Evolutionary conservation across 1,140 invertebrate genomes (phyloP).

Genomic region (Anthonomus grandis): DNA sequence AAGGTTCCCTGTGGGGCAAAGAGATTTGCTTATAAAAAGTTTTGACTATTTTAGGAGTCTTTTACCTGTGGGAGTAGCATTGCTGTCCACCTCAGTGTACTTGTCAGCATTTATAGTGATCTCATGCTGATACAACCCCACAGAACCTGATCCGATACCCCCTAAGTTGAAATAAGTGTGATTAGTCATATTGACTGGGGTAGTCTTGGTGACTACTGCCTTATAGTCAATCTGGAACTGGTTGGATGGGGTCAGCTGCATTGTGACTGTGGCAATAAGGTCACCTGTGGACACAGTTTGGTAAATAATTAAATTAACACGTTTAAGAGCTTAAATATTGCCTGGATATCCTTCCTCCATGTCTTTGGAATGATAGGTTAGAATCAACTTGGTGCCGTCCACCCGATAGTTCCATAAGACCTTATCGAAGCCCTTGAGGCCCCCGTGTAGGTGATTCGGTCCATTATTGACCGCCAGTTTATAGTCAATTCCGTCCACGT

Average conservation of each 20-base stretch:
- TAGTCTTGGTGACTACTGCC: slow-evolving; percentile 71
- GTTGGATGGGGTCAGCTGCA: slow-evolving; percentile 69
- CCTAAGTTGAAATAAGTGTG: slow-evolving; percentile 94
- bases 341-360: slow-evolving; percentile 83
- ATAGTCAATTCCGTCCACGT: slow-evolving; percentile 65
- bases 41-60: too few species aligned
- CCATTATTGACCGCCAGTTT: slow-evolving; percentile 69
- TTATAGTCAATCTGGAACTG: slow-evolving; percentile 68
- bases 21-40: too few species aligned
- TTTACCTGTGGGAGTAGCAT: slow-evolving; percentile 78
- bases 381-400: slow-evolving; percentile 45
- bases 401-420: slow-evolving; percentile 53
- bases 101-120: slow-evolving; percentile 71
- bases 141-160: slow-evolving; percentile 63
- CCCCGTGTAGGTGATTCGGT: slow-evolving; percentile 81
- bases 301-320: too few species aligned
- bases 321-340: not conserved
- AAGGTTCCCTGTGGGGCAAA: slow-evolving; percentile 35
- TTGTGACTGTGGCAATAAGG: slow-evolving; percentile 64
- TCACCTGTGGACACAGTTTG: slow-evolving; percentile 53
- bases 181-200: slow-evolving; percentile 87
- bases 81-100: slow-evolving; percentile 70
- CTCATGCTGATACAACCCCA: slow-evolving; percentile 68
- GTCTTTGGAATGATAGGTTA: slow-evolving; percentile 53
- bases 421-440: slow-evolving; percentile 80